These are phyloP conservation scores for Drosophila lutescens DNA, from an alignment of 2,888 invertebrate genomes.

Conservation along the genomic window DNA sequence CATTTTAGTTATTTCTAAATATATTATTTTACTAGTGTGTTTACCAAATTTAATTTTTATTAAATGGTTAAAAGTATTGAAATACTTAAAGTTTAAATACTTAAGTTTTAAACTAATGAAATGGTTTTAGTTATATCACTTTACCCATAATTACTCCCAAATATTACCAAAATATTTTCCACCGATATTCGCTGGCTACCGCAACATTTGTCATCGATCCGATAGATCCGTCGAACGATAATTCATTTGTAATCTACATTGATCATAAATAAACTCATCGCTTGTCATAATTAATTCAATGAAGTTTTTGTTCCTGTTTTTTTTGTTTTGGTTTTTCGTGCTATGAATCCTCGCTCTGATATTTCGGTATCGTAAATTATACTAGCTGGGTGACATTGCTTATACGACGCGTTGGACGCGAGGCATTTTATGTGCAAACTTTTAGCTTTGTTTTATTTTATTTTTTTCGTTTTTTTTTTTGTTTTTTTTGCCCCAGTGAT, in stretches of 20 bases:
- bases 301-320: conserved; percentile 21
- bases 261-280: conserved; percentile 73
- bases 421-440: conserved; percentile 21
- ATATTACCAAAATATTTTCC: not conserved
- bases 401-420: conserved; percentile 14
- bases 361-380: conserved; percentile 28
- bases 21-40: too few relatives aligned
- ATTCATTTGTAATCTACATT: conserved; percentile 58
- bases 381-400: not conserved
- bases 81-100: too few relatives aligned
- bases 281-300: conserved; percentile 80
- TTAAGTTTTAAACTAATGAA: too few relatives aligned
- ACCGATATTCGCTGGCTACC: conserved; percentile 48
- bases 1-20: too few relatives aligned
- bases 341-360: conserved; percentile 6
- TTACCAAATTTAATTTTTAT: too few relatives aligned
- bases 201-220: conserved; percentile 35
- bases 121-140: too few relatives aligned
- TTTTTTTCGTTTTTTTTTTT: conserved; percentile 1
- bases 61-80: too few relatives aligned
- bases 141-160: too few relatives aligned
- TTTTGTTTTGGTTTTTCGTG: not conserved
- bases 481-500: conserved; percentile 24
- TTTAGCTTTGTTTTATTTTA: not conserved
- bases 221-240: conserved; percentile 36